A percentile compares a stretch with the other conserved stretches of the same genome.
These are phyloP conservation scores for Pollimyrus isidori DNA, from an alignment of 2,113 vertebrate species.

Conservation along the genomic window DNA sequence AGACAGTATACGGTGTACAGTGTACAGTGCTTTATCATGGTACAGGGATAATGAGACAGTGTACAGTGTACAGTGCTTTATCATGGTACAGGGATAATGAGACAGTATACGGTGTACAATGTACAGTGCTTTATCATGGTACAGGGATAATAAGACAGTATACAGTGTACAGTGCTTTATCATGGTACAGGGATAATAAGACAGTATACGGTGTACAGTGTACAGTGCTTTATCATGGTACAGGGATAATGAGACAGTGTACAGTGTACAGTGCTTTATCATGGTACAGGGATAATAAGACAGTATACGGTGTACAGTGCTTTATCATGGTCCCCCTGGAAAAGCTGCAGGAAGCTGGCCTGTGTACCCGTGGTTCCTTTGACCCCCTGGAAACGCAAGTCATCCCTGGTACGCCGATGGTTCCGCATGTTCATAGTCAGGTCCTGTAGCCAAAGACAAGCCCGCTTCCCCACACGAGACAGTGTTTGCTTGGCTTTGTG, in stretches of 20 bases:
- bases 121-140: no score
- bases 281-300: background rate
- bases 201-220: background rate
- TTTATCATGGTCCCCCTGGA: constrained; percentile 76
- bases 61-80: background rate
- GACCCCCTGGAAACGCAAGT: constrained; percentile 87
- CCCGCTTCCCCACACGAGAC: constrained; percentile 76
- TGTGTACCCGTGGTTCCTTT: constrained; percentile 97
- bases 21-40: no score
- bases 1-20: background rate
- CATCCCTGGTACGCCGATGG: constrained; percentile 70
- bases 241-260: background rate
- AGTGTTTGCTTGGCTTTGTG: background rate
- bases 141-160: background rate
- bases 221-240: no score
- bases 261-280: background rate
- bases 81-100: background rate
- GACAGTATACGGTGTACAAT: background rate
- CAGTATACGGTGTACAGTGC: background rate
- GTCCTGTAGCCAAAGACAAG: constrained; percentile 93
- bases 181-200: background rate
- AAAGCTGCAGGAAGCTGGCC: constrained; percentile 96
- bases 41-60: background rate
- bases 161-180: background rate
- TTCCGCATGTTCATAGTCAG: constrained; percentile 82